Conservation (phyloP, 2,113 vertebrate species). For the Vombatus ursinus region DNA sequence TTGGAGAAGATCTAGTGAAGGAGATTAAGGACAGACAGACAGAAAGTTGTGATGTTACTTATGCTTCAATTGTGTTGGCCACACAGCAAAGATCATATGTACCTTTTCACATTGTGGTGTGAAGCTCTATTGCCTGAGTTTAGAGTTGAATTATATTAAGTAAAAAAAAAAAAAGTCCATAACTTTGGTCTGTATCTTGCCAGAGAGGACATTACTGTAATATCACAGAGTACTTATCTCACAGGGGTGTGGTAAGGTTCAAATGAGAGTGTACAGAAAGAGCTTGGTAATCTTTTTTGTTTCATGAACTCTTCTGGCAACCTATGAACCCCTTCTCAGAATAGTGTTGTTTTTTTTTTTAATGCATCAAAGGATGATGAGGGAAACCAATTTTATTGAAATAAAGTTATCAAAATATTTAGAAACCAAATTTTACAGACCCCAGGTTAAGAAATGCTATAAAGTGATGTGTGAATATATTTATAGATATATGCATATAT, state of each 20-base stretch:
- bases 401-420: not conserved
- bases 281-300: not conserved
- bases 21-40: not conserved
- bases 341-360: not conserved
- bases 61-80: not conserved
- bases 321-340: not conserved
- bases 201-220: not conserved
- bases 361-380: not conserved
- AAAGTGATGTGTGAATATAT: not conserved
- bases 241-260: not conserved
- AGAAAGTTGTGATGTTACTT: not conserved
- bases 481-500: not conserved
- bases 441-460: not conserved
- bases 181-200: not conserved
- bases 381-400: not conserved
- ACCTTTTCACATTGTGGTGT: not conserved
- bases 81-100: not conserved
- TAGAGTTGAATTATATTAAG: not conserved
- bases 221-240: not conserved
- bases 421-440: not conserved
- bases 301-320: not conserved
- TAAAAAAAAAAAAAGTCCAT: not conserved
- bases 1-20: not conserved
- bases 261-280: not conserved
- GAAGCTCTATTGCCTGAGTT: not conserved